Conservation (phyloP, 2,797 vertebrate genomes). For the Sciurus carolinensis region DNA sequence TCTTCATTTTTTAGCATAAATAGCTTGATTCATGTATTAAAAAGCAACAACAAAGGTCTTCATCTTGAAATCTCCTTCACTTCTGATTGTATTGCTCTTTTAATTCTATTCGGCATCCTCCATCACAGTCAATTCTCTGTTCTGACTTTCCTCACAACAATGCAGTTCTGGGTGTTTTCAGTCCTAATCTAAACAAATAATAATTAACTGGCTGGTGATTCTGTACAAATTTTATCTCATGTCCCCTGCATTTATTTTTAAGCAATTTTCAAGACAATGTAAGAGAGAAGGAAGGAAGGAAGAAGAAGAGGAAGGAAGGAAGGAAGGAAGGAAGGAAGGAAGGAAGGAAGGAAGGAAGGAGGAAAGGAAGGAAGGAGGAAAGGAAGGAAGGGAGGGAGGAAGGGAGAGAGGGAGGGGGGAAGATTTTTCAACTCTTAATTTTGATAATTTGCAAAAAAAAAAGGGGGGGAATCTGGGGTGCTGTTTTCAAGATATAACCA, state of each 20-base stretch:
- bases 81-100: constrained; percentile 56
- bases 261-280: not conserved
- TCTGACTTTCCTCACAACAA: not conserved
- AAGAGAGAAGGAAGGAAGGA: not conserved
- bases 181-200: not conserved
- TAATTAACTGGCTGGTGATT: not conserved
- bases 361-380: not conserved
- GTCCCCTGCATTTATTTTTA: not conserved
- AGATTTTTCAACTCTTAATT: not conserved
- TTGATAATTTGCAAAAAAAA: constrained; percentile 8
- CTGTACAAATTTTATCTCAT: not conserved
- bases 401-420: not conserved
- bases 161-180: not conserved
- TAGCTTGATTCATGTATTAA: constrained; percentile 9
- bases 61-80: constrained; percentile 62
- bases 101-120: constrained; percentile 55
- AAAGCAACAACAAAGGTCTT: constrained; percentile 15
- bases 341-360: not conserved
- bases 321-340: not conserved
- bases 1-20: not conserved
- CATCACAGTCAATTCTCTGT: not conserved
- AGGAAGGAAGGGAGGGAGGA: too few species aligned
- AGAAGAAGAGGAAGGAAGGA: not conserved
- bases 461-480: not conserved
- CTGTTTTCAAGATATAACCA: not conserved